Evolutionary conservation across 2,888 invertebrate genomes (phyloP).

Genomic region (Theristus sp.): DNA sequence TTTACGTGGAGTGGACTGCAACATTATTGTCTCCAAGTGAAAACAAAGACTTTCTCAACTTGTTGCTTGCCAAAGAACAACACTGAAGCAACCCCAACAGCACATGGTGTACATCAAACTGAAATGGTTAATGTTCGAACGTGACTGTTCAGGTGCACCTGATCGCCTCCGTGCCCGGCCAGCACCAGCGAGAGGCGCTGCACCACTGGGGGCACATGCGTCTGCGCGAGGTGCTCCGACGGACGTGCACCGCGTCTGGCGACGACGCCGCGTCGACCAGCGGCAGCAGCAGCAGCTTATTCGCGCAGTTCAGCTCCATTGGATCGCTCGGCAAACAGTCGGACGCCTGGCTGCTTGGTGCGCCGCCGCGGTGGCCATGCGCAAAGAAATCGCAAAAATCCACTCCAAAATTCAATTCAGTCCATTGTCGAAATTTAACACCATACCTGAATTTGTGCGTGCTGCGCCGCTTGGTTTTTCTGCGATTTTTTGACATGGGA

Average conservation of each 20-base stretch:
- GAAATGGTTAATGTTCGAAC: too few relatives aligned
- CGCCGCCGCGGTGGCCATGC: neutral
- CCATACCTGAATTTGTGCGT: too few relatives aligned
- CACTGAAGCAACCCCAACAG: too few relatives aligned
- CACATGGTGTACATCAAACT: too few relatives aligned
- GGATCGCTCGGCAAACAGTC: constrained; percentile 54
- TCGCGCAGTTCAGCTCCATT: constrained; percentile 75
- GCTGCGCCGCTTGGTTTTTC: too few relatives aligned
- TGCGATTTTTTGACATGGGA: too few relatives aligned
- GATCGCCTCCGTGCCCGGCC: constrained; percentile 64
- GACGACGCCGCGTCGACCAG: neutral
- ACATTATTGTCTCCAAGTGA: too few relatives aligned
- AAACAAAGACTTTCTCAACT: too few relatives aligned
- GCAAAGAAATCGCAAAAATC: too few relatives aligned
- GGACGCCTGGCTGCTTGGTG: constrained; percentile 46
- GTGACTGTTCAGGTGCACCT: constrained; percentile 33
- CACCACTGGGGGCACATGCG: constrained; percentile 45
- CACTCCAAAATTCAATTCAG: too few relatives aligned
- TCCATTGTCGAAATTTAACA: neutral
- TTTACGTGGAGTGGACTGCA: too few relatives aligned
- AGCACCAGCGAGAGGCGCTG: constrained; percentile 44
- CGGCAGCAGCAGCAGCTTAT: constrained; percentile 4
- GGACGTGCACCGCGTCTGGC: neutral
- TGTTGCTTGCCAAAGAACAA: too few relatives aligned
- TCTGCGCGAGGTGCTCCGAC: constrained; percentile 35